Conservation (phyloP, 1,140 invertebrate species). For the Brachionus rotundiformis region DNA sequence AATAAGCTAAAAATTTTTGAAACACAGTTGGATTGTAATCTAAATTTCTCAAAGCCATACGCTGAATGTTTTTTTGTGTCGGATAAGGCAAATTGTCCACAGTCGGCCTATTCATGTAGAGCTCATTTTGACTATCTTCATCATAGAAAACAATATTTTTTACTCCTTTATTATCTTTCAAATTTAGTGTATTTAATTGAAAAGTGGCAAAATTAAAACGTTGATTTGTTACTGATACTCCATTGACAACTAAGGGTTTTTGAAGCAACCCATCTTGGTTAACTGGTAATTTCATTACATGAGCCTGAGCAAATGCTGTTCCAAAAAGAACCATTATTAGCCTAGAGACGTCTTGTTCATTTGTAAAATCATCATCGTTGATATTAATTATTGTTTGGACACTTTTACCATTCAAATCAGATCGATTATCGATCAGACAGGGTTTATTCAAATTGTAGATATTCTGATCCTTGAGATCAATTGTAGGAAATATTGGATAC, state of each 20-base stretch:
- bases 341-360: conserved; percentile 38
- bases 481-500: conserved; percentile 52
- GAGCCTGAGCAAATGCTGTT: conserved; percentile 20
- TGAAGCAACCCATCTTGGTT: not conserved
- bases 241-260: conserved; percentile 29
- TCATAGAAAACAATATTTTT: conserved; percentile 44
- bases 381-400: conserved; percentile 39
- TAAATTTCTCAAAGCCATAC: conserved; percentile 24
- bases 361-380: conserved; percentile 46
- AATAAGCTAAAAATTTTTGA: conserved; percentile 41
- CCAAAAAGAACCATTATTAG: conserved; percentile 43
- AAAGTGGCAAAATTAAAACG: conserved; percentile 48
- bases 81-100: conserved; percentile 29
- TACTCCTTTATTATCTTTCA: conserved; percentile 35
- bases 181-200: conserved; percentile 52
- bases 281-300: not conserved
- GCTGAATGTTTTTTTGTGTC: conserved; percentile 49
- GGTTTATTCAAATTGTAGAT: conserved; percentile 14
- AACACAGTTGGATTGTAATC: conserved; percentile 39
- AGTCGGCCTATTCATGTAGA: conserved; percentile 45
- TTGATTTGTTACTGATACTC: conserved; percentile 29
- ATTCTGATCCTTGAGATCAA: conserved; percentile 20
- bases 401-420: not conserved
- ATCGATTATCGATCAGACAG: not conserved
- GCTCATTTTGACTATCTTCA: conserved; percentile 1